Conservation (phyloP, 2,888 invertebrate genomes). For the Agrotis ipsilon region DNA sequence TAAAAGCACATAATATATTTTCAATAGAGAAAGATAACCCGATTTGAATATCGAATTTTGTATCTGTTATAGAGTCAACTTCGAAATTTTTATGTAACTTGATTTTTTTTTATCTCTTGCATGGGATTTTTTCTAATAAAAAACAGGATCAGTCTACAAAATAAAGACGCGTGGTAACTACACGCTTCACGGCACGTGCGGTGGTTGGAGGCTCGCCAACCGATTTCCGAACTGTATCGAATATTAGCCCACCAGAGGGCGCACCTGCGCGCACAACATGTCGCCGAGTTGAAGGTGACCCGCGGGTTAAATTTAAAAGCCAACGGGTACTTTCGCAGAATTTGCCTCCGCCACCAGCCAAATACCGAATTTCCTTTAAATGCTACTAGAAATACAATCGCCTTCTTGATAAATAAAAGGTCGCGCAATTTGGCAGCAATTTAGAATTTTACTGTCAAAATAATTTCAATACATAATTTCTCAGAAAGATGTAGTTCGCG, state of each 20-base stretch:
- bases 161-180: conserved; percentile 46
- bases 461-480: conserved; percentile 45
- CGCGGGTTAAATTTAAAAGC: conserved; percentile 61
- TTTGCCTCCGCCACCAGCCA: conserved; percentile 52
- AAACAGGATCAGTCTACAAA: conserved; percentile 27
- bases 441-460: conserved; percentile 28
- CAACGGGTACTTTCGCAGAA: conserved; percentile 64
- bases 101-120: background rate
- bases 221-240: conserved; percentile 65
- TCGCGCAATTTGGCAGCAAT: conserved; percentile 41
- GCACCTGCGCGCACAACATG: conserved; percentile 62
- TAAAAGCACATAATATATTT: conserved; percentile 11
- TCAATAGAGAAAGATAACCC: background rate
- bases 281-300: conserved; percentile 67
- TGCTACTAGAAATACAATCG: conserved; percentile 43
- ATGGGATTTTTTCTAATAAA: conserved; percentile 23
- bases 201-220: conserved; percentile 68
- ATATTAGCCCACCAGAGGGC: conserved; percentile 61
- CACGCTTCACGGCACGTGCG: conserved; percentile 64
- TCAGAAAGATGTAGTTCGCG: conserved; percentile 39
- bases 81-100: background rate
- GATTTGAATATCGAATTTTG: background rate
- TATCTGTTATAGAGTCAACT: conserved; percentile 1
- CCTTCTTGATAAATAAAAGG: conserved; percentile 47
- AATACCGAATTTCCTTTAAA: conserved; percentile 55